A percentile compares a stretch with the other conserved stretches of the same genome.
Conservation (phyloP, 1,140 invertebrate genomes). For the Euwallacea fornicatus region DNA sequence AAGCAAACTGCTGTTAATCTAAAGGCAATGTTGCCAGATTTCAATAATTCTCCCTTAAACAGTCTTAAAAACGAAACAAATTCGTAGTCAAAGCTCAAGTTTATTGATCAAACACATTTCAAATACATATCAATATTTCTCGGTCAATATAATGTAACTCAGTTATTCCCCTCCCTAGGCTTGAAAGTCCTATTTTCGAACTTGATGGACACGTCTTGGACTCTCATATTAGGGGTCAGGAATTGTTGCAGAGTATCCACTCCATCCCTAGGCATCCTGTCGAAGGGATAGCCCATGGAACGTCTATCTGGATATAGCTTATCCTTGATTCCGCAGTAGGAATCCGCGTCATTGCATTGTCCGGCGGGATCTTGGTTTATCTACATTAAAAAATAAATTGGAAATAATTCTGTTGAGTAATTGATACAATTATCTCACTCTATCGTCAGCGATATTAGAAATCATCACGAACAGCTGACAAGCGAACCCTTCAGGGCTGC, state of each 20-base stretch:
- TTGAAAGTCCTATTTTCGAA: constrained; percentile 54
- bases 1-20: too few species aligned
- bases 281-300: constrained; percentile 79
- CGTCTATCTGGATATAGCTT: constrained; percentile 70
- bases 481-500: constrained; percentile 65
- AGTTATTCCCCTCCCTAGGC: constrained; percentile 19
- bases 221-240: constrained; percentile 69
- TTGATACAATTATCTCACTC: constrained; percentile 27
- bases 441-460: constrained; percentile 72
- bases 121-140: too few species aligned
- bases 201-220: constrained; percentile 58
- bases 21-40: too few species aligned
- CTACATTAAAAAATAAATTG: constrained; percentile 9
- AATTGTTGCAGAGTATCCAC: constrained; percentile 62
- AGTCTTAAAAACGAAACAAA: too few species aligned
- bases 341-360: constrained; percentile 69
- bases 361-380: constrained; percentile 46
- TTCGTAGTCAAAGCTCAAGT: too few species aligned
- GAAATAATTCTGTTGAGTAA: not conserved
- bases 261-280: constrained; percentile 60
- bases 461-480: constrained; percentile 81
- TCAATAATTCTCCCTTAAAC: too few species aligned
- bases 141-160: too few species aligned
- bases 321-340: constrained; percentile 74
- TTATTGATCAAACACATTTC: too few species aligned